Conservation (phyloP, 2,888 invertebrate species). For the Chymomyza amoena region DNA sequence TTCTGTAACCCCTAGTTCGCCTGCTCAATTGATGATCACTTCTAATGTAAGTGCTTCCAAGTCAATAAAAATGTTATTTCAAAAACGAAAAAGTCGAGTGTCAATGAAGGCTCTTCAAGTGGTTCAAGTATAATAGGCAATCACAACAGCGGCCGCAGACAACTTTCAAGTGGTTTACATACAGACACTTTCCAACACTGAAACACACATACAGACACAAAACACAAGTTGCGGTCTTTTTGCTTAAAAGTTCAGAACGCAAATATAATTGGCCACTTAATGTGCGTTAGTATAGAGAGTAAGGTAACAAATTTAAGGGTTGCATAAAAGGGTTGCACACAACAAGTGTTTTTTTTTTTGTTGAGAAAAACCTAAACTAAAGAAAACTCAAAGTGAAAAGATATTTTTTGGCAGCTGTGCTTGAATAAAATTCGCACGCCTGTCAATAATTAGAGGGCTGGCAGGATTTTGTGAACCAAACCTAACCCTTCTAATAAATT, state of each 20-base stretch:
- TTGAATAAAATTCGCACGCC: background rate
- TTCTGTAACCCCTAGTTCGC: background rate
- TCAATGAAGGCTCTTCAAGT: conserved; percentile 17
- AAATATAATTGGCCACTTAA: conserved; percentile 73
- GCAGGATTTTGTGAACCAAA: background rate
- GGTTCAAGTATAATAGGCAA: conserved; percentile 29
- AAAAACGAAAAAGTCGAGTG: background rate
- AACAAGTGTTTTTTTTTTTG: background rate
- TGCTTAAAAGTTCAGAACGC: conserved; percentile 56
- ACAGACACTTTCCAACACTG: background rate
- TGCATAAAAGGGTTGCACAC: background rate
- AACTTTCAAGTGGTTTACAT: background rate
- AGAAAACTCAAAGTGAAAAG: background rate
- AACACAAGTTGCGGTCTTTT: conserved; percentile 59
- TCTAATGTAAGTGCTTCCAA: background rate
- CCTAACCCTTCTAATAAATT: conserved; percentile 58
- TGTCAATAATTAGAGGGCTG: conserved; percentile 36
- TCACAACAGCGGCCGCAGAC: conserved; percentile 5
- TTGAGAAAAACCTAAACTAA: background rate
- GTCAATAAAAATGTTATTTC: background rate
- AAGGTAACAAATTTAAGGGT: background rate
- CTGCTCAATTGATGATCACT: background rate
- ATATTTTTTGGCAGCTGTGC: background rate
- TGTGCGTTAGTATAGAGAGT: conserved; percentile 49
- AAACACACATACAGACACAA: conserved; percentile 25